Evolutionary conservation across 2,888 invertebrate species (phyloP), one percentile per base, ranked within the genome.

Genomic region (Hipparchia sbordonii): DNA sequence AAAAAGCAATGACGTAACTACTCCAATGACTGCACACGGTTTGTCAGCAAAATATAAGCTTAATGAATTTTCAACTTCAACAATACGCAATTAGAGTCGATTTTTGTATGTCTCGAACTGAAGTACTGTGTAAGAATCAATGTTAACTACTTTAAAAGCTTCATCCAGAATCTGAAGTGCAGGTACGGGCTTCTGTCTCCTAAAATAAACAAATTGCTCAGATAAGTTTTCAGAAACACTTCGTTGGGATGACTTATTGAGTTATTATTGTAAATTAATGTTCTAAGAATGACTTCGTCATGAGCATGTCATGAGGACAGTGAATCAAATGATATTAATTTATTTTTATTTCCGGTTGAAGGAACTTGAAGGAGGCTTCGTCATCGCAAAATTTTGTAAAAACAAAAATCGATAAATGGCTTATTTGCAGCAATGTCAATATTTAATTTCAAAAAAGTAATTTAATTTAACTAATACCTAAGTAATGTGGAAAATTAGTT

Each of bases 131-230:
- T 79, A 85, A 85, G 84, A 84, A 87, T 88, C 88, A 87, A 88
- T 86, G 85, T 87, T 87, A 87, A 87, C 86, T 85, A 81, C 84
- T 85, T 87, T 92, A 91, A 92, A 92, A 92, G 92, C 92, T 87
- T 83, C 85, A 85, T 84, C 82, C 82, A 83, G 79, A 83, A 83
- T 87, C 85, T 91, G 89, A 85, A 92, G 92, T 92, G 92, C 92
- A 92, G 92, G 91, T 92, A 89, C 89, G 89, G 91, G 91, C 90
- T 91, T 85, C 90, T 88, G 92, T 90, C 93, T 90, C 93, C 89
- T 82, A 91, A 93, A 92, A 93, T 93, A 93, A 91, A 92, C 90
- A 85, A 88, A 88, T 89, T 90, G 89, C 88, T 90, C 89, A 89
- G 91, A 92, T 91, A 89, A 89, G 84, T 85, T 87, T 67, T 67